phyloP scores from a whole-genome alignment of 2,797 vertebrate species.

The Thripadectes ignobilis region DNA sequence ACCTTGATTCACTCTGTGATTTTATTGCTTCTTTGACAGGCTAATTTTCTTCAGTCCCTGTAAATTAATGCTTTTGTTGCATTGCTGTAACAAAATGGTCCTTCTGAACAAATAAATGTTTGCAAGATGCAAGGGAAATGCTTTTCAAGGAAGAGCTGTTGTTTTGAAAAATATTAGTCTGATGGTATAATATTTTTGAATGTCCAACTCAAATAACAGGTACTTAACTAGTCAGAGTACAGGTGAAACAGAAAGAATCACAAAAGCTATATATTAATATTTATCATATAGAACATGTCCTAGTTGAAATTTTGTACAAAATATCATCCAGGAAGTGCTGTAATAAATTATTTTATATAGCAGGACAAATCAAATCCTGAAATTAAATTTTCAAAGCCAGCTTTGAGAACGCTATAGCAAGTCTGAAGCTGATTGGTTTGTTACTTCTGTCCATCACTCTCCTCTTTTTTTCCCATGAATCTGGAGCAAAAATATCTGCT shows the following conservation, averaged over 20 bases:
- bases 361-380: background rate
- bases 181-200: background rate
- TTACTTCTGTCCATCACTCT: background rate
- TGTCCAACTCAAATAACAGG: background rate
- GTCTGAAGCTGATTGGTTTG: background rate
- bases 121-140: background rate
- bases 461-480: background rate
- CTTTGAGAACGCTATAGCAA: background rate
- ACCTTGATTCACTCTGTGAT: background rate
- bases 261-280: background rate
- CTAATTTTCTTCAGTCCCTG: background rate
- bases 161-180: background rate
- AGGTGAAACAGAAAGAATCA: background rate
- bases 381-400: background rate
- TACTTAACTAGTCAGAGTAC: background rate
- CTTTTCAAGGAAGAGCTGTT: background rate
- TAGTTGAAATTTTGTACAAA: background rate
- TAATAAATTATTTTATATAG: background rate
- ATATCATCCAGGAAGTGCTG: background rate
- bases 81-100: background rate
- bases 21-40: background rate
- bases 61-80: background rate
- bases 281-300: background rate
- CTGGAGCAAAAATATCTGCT: background rate
- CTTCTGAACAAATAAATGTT: background rate